Base-by-base conservation (phyloP, 2,888 invertebrate species). In the Sesia bembeciformis region DNA sequence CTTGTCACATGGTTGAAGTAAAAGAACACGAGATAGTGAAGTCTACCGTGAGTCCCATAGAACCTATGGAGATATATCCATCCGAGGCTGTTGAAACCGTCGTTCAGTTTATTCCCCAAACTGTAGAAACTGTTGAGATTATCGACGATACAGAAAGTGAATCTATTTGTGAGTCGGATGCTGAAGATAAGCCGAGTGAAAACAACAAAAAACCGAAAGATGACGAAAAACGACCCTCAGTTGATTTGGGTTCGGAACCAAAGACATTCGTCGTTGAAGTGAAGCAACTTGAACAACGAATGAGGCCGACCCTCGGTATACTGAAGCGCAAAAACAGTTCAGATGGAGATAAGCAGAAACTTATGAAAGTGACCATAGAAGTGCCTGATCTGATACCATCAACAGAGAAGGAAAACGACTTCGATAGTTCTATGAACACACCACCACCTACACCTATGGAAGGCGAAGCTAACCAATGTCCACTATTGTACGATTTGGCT, bases 1-100 rank as follows among this genome's bases (percentile, higher is more conserved):
- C 88, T 4, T 91, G 91, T 53, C 92, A 91, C 62, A 87, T 94
- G 61, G 94, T 94, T 7, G 94, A 92, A 67, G 91, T 95, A 1
- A 92, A 90, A 60, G 93, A 92, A 67, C 92, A 90, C 68, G 94
- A 94, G 75, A 93, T 95, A 53, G 79, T 92, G 1, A 93, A 93
- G 70, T 91, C 93, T 8, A 90, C 91, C 57, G 92, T 94, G 39
- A 71, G 69, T 54, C 72, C 79, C 8, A 65, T 69, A n/a, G 80
- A 81, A 52, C 75, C 79, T 7, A 65, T 70, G 66, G 90, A 90
- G 62, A 79, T 90, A 38, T 81, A 87, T 58, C 89, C 91, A 0
- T 85, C 89, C 0, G 91, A 90, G 56, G 80, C 88, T n/a, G 68
- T 88, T 51, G 91, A 91, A 65, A 85, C 90, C 43, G 89, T 88